Conservation (phyloP, 2,113 vertebrate species). For the Cebus imitator region DNA sequence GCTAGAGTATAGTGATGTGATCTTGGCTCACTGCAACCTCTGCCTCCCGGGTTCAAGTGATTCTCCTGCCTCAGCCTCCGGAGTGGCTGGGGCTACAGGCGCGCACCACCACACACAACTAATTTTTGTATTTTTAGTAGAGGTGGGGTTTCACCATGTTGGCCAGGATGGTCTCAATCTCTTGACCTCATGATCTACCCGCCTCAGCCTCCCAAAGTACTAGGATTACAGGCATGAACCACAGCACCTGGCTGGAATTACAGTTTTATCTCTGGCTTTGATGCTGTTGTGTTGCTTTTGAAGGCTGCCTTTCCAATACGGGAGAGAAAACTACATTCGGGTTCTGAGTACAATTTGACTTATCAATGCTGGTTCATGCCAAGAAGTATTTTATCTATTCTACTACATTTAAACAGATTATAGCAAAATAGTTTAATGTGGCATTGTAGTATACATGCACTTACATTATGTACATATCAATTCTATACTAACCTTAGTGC, state of each 20-base stretch:
- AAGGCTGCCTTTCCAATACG: slow-evolving; percentile 4
- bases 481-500: background rate
- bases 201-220: no score
- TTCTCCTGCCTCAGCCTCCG: no score
- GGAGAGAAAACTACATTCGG: slow-evolving; percentile 5
- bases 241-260: background rate
- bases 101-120: fast-evolving
- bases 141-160: no score
- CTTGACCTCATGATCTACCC: no score
- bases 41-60: no score
- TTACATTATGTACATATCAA: background rate
- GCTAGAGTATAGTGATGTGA: no score
- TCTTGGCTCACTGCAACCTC: no score
- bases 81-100: no score
- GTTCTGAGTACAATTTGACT: slow-evolving; percentile 19
- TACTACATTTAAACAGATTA: slow-evolving; percentile 26
- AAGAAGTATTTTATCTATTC: slow-evolving; percentile 32
- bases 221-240: no score
- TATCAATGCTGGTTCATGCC: background rate
- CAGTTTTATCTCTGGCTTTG: slow-evolving; percentile 71
- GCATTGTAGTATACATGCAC: background rate
- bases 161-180: no score
- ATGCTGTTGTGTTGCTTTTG: slow-evolving; percentile 62
- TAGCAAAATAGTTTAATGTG: background rate
- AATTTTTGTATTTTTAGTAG: no score